Evolutionary conservation across 1,140 invertebrate species (phyloP).

Genomic region (Ips typographus): DNA sequence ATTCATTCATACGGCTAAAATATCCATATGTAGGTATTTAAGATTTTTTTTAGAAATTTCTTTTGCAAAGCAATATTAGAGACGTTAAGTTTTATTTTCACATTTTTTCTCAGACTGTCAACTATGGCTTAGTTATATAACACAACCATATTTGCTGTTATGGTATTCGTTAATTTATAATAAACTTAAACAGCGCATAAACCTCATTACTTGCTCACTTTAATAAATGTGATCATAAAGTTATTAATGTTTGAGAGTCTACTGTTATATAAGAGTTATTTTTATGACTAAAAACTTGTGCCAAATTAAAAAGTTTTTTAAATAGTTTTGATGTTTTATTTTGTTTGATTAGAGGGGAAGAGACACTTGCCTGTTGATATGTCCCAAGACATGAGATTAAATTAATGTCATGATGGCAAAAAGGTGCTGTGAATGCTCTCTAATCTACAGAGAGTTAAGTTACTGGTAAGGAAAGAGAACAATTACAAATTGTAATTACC

Average conservation of each 20-base stretch:
- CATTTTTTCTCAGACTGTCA: neutral
- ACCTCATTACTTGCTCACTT: neutral
- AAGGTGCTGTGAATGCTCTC: too few species aligned
- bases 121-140: too few species aligned
- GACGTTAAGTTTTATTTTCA: neutral
- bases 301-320: conserved; percentile 26
- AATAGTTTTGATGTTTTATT: neutral
- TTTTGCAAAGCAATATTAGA: neutral
- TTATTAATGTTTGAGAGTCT: conserved; percentile 25
- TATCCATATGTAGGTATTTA: neutral
- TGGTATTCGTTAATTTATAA: neutral
- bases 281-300: conserved; percentile 10
- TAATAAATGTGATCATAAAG: conserved; percentile 21
- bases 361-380: too few species aligned
- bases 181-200: neutral
- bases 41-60: neutral
- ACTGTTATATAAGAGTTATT: neutral
- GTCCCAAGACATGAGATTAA: too few species aligned
- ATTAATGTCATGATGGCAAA: too few species aligned
- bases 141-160: neutral
- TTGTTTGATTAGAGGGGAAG: too few species aligned
- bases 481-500: too few species aligned
- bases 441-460: too few species aligned
- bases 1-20: neutral
- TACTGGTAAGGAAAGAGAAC: too few species aligned